These are phyloP conservation scores for Smittia aterrima DNA, from an alignment of 2,888 invertebrate species.

Conservation along the genomic window DNA sequence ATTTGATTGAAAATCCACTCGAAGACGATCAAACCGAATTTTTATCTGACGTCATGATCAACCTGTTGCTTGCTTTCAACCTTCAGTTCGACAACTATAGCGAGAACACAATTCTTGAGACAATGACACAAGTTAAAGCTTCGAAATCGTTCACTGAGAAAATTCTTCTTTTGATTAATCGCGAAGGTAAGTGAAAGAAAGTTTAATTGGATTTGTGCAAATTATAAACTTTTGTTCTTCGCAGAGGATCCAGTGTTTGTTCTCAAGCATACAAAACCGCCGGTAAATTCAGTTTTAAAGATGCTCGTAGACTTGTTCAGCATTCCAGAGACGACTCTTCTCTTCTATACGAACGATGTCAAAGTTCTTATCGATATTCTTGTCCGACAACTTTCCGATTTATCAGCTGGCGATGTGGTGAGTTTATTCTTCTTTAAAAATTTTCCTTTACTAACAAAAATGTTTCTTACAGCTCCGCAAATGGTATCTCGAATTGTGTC, in stretches of 20 bases:
- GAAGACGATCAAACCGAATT: conserved; percentile 80
- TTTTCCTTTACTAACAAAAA: conserved; percentile 15
- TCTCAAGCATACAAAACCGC: conserved; percentile 77
- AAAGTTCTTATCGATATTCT: conserved; percentile 93
- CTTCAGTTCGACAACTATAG: conserved; percentile 71
- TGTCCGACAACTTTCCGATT: conserved; percentile 83
- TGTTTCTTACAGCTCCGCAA: conserved; percentile 62
- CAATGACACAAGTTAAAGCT: conserved; percentile 65
- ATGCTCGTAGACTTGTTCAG: conserved; percentile 84
- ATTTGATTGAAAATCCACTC: conserved; percentile 76
- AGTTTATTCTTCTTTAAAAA: conserved; percentile 44
- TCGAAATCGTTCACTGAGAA: conserved; percentile 91
- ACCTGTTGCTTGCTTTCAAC: conserved; percentile 83
- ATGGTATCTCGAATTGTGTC: conserved; percentile 75
- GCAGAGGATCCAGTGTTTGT: conserved; percentile 84
- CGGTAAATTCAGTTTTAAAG: conserved; percentile 83
- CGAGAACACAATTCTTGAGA: conserved; percentile 70
- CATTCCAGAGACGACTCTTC: conserved; percentile 71
- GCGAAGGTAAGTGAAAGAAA: conserved; percentile 67
- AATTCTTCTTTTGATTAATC: conserved; percentile 78
- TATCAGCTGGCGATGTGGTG: conserved; percentile 83
- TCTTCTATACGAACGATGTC: conserved; percentile 93
- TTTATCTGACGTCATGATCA: conserved; percentile 80
- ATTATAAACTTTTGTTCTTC: neutral
- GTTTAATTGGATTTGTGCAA: conserved; percentile 1